Conservation (phyloP, 2,888 invertebrate species). For the Nasonovia ribisnigri region DNA sequence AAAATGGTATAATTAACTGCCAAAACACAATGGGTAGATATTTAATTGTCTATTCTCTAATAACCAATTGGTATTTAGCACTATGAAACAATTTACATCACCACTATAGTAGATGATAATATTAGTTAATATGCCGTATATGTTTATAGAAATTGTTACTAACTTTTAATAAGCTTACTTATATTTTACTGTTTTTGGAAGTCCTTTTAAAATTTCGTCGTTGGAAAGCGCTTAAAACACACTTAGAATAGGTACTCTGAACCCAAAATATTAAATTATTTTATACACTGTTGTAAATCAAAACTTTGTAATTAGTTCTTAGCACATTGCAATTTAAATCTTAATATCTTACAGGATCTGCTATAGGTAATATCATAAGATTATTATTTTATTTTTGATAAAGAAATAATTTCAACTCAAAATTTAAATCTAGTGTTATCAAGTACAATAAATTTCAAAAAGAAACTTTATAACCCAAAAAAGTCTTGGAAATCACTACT, state of each 20-base stretch:
- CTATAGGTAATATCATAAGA: background rate
- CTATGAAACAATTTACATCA: background rate
- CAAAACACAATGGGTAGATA: background rate
- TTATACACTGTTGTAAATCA: background rate
- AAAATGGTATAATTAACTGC: background rate
- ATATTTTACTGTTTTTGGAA: background rate
- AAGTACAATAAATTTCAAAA: background rate
- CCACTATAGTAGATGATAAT: background rate
- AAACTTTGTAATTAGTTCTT: background rate
- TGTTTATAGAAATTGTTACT: background rate
- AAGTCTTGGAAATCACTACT: background rate
- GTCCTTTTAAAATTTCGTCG: background rate
- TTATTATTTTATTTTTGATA: background rate
- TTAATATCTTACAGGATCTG: background rate
- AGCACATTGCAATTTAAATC: background rate
- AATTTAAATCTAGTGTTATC: background rate
- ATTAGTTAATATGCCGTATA: background rate
- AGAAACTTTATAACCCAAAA: background rate
- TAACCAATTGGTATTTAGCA: background rate
- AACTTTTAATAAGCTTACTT: background rate
- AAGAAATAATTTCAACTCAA: background rate
- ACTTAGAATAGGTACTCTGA: background rate
- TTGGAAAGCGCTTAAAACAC: background rate
- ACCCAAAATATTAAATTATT: background rate
- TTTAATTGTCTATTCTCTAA: background rate